Percentiles rank a stretch among this genome's conserved stretches.
These are phyloP conservation scores for Halichoerus grypus DNA, from an alignment of 2,113 vertebrate species.

Conservation along the genomic window DNA sequence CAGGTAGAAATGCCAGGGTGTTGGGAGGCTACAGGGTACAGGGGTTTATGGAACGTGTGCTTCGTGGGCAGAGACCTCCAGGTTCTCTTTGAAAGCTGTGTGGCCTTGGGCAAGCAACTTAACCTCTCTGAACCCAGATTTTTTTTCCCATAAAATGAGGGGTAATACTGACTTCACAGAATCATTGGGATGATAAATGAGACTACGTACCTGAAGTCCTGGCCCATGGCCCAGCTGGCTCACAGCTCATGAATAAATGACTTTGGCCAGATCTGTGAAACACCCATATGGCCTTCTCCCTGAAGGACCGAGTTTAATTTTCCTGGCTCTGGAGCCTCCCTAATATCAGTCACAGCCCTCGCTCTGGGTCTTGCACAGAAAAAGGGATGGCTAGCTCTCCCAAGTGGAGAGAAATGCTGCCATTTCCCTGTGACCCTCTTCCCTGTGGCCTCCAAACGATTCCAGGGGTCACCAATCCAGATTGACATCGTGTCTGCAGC, in stretches of 20 bases:
- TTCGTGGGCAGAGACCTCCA: neutral
- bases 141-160: neutral
- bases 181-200: neutral
- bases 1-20: neutral
- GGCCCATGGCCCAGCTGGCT: neutral
- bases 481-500: neutral
- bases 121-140: constrained; percentile 21
- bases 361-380: neutral
- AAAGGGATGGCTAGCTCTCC: neutral
- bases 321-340: neutral
- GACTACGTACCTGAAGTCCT: neutral
- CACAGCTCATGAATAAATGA: neutral
- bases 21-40: neutral
- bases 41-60: neutral
- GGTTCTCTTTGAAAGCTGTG: neutral
- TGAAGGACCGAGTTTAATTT: neutral
- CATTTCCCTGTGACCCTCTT: neutral
- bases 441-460: neutral
- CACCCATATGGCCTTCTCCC: neutral
- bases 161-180: neutral
- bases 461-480: neutral
- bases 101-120: neutral
- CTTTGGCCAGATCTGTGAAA: neutral
- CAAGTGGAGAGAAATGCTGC: neutral
- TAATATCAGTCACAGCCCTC: neutral